phyloP scores from a whole-genome alignment of 2,113 vertebrate genomes.

The Cynopterus brachyotis region DNA sequence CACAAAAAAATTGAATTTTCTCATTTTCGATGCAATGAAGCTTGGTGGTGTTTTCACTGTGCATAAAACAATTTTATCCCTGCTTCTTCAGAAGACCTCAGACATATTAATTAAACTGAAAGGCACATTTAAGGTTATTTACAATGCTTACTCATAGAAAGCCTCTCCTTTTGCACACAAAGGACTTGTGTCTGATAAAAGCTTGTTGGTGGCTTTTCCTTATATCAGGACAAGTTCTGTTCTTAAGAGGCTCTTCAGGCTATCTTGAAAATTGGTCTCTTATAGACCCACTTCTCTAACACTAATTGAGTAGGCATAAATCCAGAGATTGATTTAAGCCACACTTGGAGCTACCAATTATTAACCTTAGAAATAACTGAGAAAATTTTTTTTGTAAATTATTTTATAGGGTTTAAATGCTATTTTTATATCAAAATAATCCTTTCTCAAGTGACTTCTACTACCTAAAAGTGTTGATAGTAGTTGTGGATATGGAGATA shows the following conservation, averaged over 20 bases:
- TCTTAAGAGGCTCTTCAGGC: neutral
- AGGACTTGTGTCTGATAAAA: neutral
- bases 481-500: neutral
- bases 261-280: neutral
- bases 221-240: neutral
- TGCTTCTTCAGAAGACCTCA: neutral
- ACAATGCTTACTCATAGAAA: neutral
- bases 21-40: neutral
- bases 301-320: neutral
- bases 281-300: neutral
- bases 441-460: neutral
- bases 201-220: neutral
- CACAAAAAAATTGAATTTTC: neutral
- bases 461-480: neutral
- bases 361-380: neutral
- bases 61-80: neutral
- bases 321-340: neutral
- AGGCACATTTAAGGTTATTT: neutral
- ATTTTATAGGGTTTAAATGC: neutral
- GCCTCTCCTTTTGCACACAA: neutral
- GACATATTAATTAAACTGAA: neutral
- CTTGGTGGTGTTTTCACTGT: neutral
- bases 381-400: neutral
- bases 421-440: neutral
- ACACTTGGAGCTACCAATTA: neutral